Conservation (phyloP, 2,797 vertebrate genomes). For the Mus minutoides region DNA sequence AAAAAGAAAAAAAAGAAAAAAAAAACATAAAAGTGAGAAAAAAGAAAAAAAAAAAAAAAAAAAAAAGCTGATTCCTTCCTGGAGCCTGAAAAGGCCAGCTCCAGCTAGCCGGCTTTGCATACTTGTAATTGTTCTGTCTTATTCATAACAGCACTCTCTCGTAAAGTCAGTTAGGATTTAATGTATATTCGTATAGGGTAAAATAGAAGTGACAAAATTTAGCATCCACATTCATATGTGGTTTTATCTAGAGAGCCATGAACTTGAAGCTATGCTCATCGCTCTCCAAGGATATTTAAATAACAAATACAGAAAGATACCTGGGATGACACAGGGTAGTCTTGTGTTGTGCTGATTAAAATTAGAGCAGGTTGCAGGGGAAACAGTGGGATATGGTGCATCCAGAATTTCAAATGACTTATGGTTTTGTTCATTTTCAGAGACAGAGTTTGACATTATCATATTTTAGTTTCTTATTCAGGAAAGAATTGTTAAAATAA, state of each 20-base stretch:
- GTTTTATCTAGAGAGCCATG: constrained; percentile 59
- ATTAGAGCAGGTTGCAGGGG: constrained; percentile 28
- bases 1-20: background rate
- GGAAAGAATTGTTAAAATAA: constrained; percentile 35
- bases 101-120: constrained; percentile 45
- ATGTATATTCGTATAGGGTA: background rate
- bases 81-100: constrained; percentile 50
- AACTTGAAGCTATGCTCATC: constrained; percentile 45
- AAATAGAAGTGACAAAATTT: constrained; percentile 50
- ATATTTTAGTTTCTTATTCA: constrained; percentile 46
- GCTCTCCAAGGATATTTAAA: constrained; percentile 65
- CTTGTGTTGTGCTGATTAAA: constrained; percentile 56
- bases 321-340: constrained; percentile 10
- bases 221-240: constrained; percentile 51
- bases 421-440: constrained; percentile 24
- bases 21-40: background rate
- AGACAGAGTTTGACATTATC: background rate
- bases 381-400: background rate
- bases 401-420: constrained; percentile 51
- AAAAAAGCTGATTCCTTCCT: background rate
- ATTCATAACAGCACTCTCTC: background rate
- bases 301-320: constrained; percentile 63
- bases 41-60: constrained; percentile 19
- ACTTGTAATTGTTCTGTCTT: constrained; percentile 37
- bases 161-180: constrained; percentile 56